Base-by-base conservation (phyloP, 2,888 invertebrate genomes). In the Mythimna impura region DNA sequence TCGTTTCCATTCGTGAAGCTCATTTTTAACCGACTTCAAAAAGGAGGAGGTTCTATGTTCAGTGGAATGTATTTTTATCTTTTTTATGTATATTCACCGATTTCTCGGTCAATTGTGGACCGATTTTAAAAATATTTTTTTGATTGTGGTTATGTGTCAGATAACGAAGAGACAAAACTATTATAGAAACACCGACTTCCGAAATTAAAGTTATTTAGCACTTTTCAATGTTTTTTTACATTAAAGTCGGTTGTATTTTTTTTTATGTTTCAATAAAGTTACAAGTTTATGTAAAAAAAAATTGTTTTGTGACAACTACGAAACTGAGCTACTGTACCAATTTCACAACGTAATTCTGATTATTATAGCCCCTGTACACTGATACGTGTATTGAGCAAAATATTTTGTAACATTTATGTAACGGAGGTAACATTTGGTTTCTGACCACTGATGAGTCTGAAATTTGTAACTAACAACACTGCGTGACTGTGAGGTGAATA, bases 341-440 rank as follows among this genome's bases (percentile, higher is more conserved):
- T 94, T 94, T 92, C 93, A 86, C 86, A 93, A 94, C 76, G 60
- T 82, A 73, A 82, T 73, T 82, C 86, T 86, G 88, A 90, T 93
- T 91, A 89, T 88, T 47, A 47, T 47, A 88, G 81, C 67, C 79
- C 73, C 77, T 74, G 81, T 85, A 82, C 84, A 84, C 81, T 88
- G 88, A 90, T 90, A 92, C 87, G 85, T 87, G 89, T 76, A 87
- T 91, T 92, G 89, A 84, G 92, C 88, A 92, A 93, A 92, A 89
- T 88, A 90, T 94, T 94, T 93, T 89, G 93, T 90, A 94, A 94
- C 73, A 67, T 81, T 91, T 92, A 92, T 89, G 90, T 93, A 94
- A 93, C 84, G 72, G 87, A 80, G 76, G 88, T 82, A 88, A 86
- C 82, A 86, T 88, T 90, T 86, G 80, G 75, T 74, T 85, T 82